A percentile compares a stretch with the other conserved stretches of the same genome.
These are phyloP conservation scores for Crotalus horridus DNA, from an alignment of 2,113 vertebrate genomes.

Conservation along the genomic window DNA sequence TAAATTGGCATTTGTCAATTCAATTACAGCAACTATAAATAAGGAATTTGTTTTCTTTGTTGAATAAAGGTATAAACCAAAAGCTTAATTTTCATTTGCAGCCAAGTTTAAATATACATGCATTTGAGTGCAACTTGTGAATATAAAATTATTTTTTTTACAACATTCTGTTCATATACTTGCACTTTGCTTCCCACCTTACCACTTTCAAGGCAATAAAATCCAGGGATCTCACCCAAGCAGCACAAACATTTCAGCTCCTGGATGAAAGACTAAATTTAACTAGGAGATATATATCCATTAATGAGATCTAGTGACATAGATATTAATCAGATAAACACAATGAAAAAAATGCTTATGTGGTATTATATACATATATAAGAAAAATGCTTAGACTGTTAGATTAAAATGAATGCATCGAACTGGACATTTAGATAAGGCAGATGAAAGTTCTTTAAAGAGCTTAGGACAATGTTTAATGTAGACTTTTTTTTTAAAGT, in stretches of 20 bases:
- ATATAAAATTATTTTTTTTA: conserved; percentile 19
- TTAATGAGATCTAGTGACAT: not conserved
- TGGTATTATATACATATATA: not conserved
- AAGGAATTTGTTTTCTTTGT: conserved; percentile 60
- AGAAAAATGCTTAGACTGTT: not conserved
- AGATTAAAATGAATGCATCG: not conserved
- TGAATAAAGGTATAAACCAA: conserved; percentile 70
- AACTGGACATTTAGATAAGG: conserved; percentile 19
- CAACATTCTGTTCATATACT: not conserved
- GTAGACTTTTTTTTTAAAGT: not conserved
- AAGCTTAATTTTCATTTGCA: conserved; percentile 53
- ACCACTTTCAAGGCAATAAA: not conserved
- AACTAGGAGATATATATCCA: rapidly evolving
- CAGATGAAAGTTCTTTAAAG: not conserved
- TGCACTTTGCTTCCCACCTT: not conserved
- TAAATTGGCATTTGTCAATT: conserved; percentile 69
- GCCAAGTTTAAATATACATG: conserved; percentile 58
- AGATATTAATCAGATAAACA: not conserved
- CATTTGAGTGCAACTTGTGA: conserved; percentile 51
- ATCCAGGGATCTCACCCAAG: not conserved
- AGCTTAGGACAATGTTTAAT: not conserved
- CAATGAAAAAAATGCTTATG: not conserved
- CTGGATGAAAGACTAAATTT: rapidly evolving
- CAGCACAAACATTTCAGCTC: not conserved
- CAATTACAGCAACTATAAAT: conserved; percentile 77